Evolutionary conservation across 1,140 invertebrate species (phyloP).

Genomic region (Heliconius hermathena): DNA sequence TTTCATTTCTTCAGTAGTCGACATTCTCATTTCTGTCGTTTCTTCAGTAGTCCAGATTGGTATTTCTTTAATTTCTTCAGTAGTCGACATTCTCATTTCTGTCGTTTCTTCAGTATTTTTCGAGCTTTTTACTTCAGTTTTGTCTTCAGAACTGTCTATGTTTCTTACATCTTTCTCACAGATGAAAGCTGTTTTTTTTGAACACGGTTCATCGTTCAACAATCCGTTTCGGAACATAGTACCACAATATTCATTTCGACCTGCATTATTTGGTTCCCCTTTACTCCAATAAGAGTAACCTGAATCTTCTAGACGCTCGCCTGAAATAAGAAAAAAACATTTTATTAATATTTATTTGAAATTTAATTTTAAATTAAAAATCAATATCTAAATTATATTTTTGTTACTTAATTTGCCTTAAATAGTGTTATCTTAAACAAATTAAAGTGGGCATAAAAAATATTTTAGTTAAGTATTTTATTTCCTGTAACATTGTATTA

Average conservation of each 20-base stretch:
- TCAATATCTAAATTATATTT: no score
- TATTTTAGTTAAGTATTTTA: no score
- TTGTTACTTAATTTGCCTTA: no score
- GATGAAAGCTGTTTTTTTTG: background rate
- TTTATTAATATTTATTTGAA: background rate
- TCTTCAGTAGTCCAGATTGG: background rate
- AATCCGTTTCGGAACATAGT: background rate
- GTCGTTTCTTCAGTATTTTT: no score
- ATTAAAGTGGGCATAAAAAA: no score
- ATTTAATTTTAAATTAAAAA: background rate
- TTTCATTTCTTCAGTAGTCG: no score
- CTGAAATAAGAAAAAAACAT: background rate
- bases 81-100: no score
- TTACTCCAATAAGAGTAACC: background rate
- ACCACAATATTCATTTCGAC: background rate
- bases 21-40: background rate
- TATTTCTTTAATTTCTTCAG: no score
- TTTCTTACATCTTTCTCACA: conserved; percentile 14
- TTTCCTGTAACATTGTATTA: no score
- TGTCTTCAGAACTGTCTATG: background rate
- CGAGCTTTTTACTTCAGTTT: background rate
- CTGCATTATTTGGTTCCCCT: background rate
- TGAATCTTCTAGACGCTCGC: background rate
- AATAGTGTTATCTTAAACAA: no score
- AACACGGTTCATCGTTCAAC: background rate